phyloP scores from a whole-genome alignment of 2,888 invertebrate genomes.

The Crossocerus cetratus region DNA sequence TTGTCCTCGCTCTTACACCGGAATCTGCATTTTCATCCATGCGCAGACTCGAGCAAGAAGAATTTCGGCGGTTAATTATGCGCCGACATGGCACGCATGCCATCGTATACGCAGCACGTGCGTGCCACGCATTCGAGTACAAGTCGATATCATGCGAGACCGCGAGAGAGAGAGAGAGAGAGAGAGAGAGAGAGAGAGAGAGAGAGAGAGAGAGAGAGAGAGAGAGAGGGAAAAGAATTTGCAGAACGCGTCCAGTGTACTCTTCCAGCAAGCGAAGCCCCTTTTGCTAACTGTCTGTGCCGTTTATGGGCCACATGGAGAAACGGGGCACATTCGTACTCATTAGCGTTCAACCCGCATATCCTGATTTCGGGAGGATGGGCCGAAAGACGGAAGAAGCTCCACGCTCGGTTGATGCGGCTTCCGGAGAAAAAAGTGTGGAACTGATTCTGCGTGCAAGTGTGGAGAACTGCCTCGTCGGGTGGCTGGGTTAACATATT shows the following conservation, averaged over 20 bases:
- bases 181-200: too few species aligned
- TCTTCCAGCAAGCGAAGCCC: background rate
- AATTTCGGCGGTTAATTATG: constrained; percentile 53
- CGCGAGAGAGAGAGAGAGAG: too few species aligned
- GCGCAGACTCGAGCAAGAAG: constrained; percentile 18
- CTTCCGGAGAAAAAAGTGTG: constrained; percentile 38
- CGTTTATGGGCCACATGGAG: background rate
- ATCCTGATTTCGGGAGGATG: background rate
- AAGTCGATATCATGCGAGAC: too few species aligned
- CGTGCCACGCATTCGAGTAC: constrained; percentile 49
- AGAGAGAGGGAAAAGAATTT: constrained; percentile 42
- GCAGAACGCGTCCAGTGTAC: constrained; percentile 12
- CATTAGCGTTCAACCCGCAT: too few species aligned
- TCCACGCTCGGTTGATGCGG: constrained; percentile 27
- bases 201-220: constrained; percentile 26
- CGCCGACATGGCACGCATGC: constrained; percentile 38
- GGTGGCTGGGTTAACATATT: too few species aligned
- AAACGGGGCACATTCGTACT: too few species aligned
- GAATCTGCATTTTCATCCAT: too few species aligned
- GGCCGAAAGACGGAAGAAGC: background rate
- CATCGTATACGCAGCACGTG: constrained; percentile 34
- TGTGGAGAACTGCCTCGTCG: too few species aligned
- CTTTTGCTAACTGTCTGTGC: too few species aligned
- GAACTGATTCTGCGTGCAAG: too few species aligned
- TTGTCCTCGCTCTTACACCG: too few species aligned